Evolutionary conservation across 2,888 invertebrate species (phyloP).

Genomic region (Sphaerophoria taeniata): DNA sequence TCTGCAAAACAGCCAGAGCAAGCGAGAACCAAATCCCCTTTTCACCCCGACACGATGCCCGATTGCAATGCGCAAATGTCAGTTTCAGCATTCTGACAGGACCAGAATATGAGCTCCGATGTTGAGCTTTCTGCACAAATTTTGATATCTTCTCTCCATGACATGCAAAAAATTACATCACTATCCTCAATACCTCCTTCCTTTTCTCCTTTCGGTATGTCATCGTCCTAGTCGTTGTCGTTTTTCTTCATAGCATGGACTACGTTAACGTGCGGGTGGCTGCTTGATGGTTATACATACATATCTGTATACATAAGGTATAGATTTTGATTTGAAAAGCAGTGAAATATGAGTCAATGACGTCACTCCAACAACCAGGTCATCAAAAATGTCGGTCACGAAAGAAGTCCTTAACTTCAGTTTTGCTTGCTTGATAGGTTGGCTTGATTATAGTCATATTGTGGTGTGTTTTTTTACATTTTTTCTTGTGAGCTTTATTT

Average conservation of each 20-base stretch:
- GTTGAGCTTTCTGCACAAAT: conserved; percentile 53
- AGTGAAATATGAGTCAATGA: conserved; percentile 68
- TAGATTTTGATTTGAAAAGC: conserved; percentile 45
- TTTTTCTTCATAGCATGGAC: conserved; percentile 5
- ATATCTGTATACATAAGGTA: neutral
- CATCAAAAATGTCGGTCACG: conserved; percentile 72
- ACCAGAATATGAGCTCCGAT: neutral
- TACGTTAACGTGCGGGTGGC: conserved; percentile 21
- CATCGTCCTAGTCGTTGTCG: neutral
- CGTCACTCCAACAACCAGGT: conserved; percentile 71
- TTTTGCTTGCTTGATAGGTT: conserved; percentile 40
- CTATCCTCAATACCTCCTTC: conserved; percentile 30
- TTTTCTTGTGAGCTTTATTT: neutral
- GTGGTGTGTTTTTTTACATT: conserved; percentile 6
- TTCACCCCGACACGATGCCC: conserved; percentile 2
- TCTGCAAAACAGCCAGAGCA: neutral
- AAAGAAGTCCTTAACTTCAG: conserved; percentile 61
- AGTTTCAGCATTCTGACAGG: conserved; percentile 30
- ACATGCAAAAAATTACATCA: conserved; percentile 9
- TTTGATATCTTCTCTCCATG: neutral
- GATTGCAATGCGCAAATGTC: conserved; percentile 56
- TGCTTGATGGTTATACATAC: neutral
- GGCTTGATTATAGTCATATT: conserved; percentile 6
- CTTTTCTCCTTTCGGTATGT: neutral
- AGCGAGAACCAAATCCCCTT: neutral